Evolutionary conservation across 2,113 vertebrate species (phyloP), one percentile per base, ranked within the genome.

Genomic region (Alligator mississippiensis): DNA sequence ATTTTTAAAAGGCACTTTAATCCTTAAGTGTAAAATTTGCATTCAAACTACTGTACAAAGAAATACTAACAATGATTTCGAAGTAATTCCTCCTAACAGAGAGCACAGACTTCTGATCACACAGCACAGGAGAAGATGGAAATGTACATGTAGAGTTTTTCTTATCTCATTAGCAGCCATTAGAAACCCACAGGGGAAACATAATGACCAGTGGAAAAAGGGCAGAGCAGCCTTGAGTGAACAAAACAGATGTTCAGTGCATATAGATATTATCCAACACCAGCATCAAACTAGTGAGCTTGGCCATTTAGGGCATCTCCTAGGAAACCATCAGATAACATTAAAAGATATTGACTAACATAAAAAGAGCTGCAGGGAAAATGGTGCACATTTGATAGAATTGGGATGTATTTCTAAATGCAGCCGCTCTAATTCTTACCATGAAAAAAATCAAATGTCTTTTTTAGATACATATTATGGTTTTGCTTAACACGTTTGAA

Each of bases 301-400:
- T 96, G 96, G 97, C 97, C 95, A 77, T 96, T 95, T 97, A 98
- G 97, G 97, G 96, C 98, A 97, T 98, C 98, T 98, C 98, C 98
- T 98, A 98, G 98, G 98, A 98, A 98, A 98, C 98, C 97, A 97
- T 97, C 97, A 96, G 97, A 98, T 97, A 98, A 96, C 94, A 96
- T 97, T 90, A 92, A 94, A 96, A 97, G 96, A 98, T 97, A 98
- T 95, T 97, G 97, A 96, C 97, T 97, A 97, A 97, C 97, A 97
- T 97, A 96, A 98, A 97, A 97, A 96, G 96, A 97, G 92, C 97
- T 97, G 90, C 96, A 95, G 94, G 93, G 93, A 74, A 97, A 97
- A 96, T 1, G 22, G 95, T 59, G 75, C 93, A 77, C 80, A 75
- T 97, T 95, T 92, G 95, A 94, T 93, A 94, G 94, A 96, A 98